phyloP scores from a whole-genome alignment of 2,888 invertebrate species.

The Nudaria mundana region DNA sequence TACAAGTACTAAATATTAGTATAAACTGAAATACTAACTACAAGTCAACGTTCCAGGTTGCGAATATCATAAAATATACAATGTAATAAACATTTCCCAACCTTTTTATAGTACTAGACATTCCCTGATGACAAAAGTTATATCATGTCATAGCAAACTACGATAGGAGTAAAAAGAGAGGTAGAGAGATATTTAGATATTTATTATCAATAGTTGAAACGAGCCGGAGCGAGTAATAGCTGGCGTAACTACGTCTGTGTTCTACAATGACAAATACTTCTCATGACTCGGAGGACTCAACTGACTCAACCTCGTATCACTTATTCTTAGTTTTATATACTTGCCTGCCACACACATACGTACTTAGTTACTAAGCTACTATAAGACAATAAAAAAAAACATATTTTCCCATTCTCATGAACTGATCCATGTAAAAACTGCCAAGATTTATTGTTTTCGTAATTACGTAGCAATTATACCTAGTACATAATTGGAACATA shows the following conservation, averaged over 20 bases:
- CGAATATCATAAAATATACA: no score
- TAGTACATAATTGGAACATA: not conserved
- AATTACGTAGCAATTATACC: not conserved
- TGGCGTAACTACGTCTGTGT: conserved; percentile 40
- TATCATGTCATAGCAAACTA: no score
- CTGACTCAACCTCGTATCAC: conserved; percentile 38
- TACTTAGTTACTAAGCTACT: conserved; percentile 17
- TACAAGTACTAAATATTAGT: no score
- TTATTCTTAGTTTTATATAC: conserved; percentile 20
- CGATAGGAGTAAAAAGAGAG: conserved; percentile 30
- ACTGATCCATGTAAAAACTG: not conserved
- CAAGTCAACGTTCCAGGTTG: no score
- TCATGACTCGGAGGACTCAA: conserved; percentile 46
- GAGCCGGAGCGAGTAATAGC: conserved; percentile 49
- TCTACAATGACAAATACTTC: conserved; percentile 53
- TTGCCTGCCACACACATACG: no score
- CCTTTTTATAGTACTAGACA: conserved; percentile 32
- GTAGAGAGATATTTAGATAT: no score
- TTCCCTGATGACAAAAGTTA: conserved; percentile 33
- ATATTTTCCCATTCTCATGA: conserved; percentile 16
- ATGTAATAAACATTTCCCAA: no score
- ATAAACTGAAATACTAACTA: no score
- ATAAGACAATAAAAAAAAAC: conserved; percentile 10
- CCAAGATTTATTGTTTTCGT: not conserved
- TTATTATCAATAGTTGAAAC: conserved; percentile 50